These are phyloP conservation scores for Drosophila insularis DNA, from an alignment of 1,140 invertebrate species.

Conservation along the genomic window DNA sequence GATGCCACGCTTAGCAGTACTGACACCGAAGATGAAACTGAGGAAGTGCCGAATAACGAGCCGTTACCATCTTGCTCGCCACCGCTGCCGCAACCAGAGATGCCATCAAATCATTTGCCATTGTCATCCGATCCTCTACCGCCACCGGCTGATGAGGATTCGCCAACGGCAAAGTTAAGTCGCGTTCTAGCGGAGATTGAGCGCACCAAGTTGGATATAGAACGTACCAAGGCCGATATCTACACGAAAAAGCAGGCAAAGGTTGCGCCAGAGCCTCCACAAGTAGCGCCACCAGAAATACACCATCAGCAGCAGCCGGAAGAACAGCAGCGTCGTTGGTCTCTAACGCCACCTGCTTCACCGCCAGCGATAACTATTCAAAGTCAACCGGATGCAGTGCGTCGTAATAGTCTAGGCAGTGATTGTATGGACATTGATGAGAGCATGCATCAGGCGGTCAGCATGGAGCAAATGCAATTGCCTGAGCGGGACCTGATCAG, in stretches of 20 bases:
- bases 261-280: conserved; percentile 12
- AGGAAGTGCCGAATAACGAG: conserved; percentile 22
- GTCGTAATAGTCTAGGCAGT: conserved; percentile 63
- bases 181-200: conserved; percentile 68
- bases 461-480: conserved; percentile 1
- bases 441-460: conserved; percentile 30
- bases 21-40: conserved; percentile 64
- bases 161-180: conserved; percentile 43
- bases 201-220: conserved; percentile 71
- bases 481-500: no score
- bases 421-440: conserved; percentile 70
- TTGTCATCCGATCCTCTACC: no score
- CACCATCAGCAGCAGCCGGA: conserved; percentile 23
- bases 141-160: conserved; percentile 31
- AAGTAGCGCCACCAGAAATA: conserved; percentile 12
- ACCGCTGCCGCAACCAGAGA: neutral
- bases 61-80: neutral
- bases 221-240: conserved; percentile 63
- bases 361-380: conserved; percentile 23
- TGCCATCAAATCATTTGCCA: neutral
- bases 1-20: conserved; percentile 76
- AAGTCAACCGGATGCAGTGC: conserved; percentile 24
- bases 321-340: conserved; percentile 60
- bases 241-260: conserved; percentile 46
- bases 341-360: conserved; percentile 72